phyloP scores from a whole-genome alignment of 2,888 invertebrate species.

The Prosapia bicincta region DNA sequence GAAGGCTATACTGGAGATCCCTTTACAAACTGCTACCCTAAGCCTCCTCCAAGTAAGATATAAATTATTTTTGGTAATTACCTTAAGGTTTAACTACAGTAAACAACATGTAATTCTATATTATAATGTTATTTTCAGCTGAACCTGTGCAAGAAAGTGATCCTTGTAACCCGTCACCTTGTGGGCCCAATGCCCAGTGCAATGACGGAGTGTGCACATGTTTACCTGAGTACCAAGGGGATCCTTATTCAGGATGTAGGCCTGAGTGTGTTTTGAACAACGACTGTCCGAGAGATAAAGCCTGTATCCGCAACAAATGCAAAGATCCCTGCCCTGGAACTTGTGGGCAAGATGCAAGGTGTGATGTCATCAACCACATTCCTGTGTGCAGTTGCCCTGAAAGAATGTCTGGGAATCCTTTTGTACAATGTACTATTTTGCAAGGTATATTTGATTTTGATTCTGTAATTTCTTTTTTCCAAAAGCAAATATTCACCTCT shows the following conservation, averaged over 20 bases:
- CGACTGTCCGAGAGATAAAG: slow-evolving; percentile 53
- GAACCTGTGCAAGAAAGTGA: slow-evolving; percentile 39
- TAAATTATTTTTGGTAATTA: no score
- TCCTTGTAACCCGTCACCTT: slow-evolving; percentile 55
- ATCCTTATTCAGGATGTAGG: slow-evolving; percentile 56
- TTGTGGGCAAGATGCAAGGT: slow-evolving; percentile 71
- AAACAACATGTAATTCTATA: not conserved
- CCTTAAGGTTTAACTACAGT: no score
- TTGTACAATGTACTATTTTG: slow-evolving; percentile 55
- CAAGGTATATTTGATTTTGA: slow-evolving; percentile 38
- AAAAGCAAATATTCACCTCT: no score
- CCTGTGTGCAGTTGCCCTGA: slow-evolving; percentile 61
- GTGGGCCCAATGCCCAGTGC: slow-evolving; percentile 70
- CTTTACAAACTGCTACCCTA: slow-evolving; percentile 61
- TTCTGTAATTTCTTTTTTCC: no score
- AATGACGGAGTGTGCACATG: slow-evolving; percentile 66
- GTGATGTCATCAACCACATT: slow-evolving; percentile 54
- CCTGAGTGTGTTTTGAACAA: slow-evolving; percentile 59
- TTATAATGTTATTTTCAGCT: slow-evolving; percentile 27
- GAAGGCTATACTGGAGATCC: slow-evolving; percentile 74
- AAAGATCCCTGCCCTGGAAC: slow-evolving; percentile 62
- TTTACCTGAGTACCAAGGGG: slow-evolving; percentile 65
- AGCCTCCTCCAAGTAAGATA: slow-evolving; percentile 48
- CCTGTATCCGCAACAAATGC: slow-evolving; percentile 52
- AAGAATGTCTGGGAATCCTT: slow-evolving; percentile 67